Base-by-base conservation (phyloP, 2,797 vertebrate genomes). In the Acanthurus tractus region DNA sequence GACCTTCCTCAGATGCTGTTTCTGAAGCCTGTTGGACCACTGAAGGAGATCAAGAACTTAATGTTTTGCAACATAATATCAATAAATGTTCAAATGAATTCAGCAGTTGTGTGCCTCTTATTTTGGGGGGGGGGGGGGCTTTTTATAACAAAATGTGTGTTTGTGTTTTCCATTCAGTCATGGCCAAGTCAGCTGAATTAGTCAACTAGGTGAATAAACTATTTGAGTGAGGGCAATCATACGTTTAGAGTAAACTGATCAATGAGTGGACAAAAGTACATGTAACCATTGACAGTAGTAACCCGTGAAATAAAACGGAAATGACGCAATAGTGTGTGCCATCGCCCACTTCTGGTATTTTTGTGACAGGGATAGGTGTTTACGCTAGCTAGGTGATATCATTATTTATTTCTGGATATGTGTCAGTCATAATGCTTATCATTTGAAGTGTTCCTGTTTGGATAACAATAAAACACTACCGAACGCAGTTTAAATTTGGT, bases 351-450 rank as follows among this genome's bases (percentile, higher is more conserved):
- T 34, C 29, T 7, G 29, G 29, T 34, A 34, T 34, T 34, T 34
- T 34, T 34, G 7, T 34, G 29, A 34, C 1, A 34, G 29, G 29
- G 29, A 6, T 34, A 6, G 29, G 29, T 34, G 29, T 34, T 34
- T 34, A 34, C 7, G 0, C 5, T 6, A 34, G 6, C 5, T 34
- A 34, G 29, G 6, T 34, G 29, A 6, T 34, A 6, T 34, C 7
- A 34, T 34, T 34, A 7, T 6, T 34, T 34, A 34, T 34, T 34
- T 3, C 29, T 1, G 29, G 29, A 34, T 34, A 34, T 34, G 29
- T 34, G 29, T 3, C 45, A 6, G 20, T 0, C 11, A 1, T 2
- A 20, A 3, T 45, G 9, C 0, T 1, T 1, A 9, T 29, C 8
- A 2, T 40, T 40, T 40, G 38, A 40, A 11, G 38, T 11, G 8